A percentile compares a stretch with the other conserved stretches of the same genome.
Conservation (phyloP, 2,888 invertebrate species). For the Chironomus riparius region DNA sequence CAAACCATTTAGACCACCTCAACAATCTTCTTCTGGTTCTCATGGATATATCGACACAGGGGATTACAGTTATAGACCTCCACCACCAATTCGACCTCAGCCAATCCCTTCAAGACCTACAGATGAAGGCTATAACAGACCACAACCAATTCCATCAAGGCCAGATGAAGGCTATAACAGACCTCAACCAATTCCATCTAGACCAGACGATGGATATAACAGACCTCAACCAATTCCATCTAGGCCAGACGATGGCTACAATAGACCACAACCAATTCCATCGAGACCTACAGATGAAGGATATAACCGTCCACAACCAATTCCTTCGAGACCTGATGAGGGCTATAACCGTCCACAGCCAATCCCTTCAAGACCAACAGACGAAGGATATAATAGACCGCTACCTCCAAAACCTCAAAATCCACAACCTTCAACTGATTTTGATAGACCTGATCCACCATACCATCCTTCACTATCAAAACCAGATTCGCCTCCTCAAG, state of each 20-base stretch:
- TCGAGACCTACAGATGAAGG: neutral
- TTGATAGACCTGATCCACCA: slow-evolving; percentile 18
- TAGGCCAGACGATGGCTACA: neutral
- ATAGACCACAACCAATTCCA: neutral
- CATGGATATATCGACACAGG: too few species aligned
- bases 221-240: neutral
- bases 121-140: slow-evolving; percentile 33
- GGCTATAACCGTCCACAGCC: neutral
- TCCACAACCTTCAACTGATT: neutral
- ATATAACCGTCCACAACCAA: neutral
- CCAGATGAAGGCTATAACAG: neutral
- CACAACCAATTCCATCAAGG: slow-evolving; percentile 32
- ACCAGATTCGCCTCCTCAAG: slow-evolving; percentile 5
- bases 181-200: neutral
- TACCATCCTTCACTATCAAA: neutral
- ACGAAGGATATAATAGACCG: neutral
- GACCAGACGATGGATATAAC: neutral
- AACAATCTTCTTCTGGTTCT: too few species aligned
- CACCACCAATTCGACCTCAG: neutral
- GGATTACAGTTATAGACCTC: too few species aligned
- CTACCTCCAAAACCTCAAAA: neutral
- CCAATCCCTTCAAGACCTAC: slow-evolving; percentile 10
- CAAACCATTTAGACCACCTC: too few species aligned
- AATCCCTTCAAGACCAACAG: neutral
- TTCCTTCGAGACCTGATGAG: neutral